Conservation (phyloP, 1,140 invertebrate genomes). For the Drosophila rufa region DNA sequence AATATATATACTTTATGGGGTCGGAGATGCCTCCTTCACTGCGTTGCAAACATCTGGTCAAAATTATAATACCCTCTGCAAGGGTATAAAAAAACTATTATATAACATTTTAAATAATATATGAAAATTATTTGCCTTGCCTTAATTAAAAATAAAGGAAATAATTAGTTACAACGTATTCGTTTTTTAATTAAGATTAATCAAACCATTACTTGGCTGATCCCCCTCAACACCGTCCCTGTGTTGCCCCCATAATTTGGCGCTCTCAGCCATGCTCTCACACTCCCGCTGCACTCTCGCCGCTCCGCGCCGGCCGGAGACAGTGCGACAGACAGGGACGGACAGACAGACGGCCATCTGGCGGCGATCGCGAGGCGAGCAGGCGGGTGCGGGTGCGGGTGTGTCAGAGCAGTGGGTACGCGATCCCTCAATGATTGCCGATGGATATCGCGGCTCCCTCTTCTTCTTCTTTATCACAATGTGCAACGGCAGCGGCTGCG, state of each 20-base stretch:
- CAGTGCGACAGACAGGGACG: conserved; percentile 33
- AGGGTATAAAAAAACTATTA: too few relatives aligned
- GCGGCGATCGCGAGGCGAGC: conserved; percentile 8
- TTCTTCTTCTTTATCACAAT: conserved; percentile 9
- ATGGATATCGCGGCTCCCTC: conserved; percentile 35
- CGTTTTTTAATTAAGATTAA: background rate
- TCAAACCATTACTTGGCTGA: background rate
- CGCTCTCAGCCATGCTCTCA: conserved; percentile 17
- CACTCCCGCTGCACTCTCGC: background rate
- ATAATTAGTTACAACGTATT: background rate
- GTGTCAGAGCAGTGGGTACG: conserved; percentile 21
- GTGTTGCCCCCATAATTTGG: conserved; percentile 16
- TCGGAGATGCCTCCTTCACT: too few relatives aligned
- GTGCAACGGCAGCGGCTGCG: conserved; percentile 18
- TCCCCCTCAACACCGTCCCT: background rate
- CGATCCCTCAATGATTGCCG: conserved; percentile 48
- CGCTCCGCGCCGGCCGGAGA: conserved; percentile 2
- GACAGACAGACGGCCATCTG: conserved; percentile 12
- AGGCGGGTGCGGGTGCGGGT: conserved; percentile 3
- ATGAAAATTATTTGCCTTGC: too few relatives aligned
- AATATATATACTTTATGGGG: too few relatives aligned
- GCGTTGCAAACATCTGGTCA: too few relatives aligned
- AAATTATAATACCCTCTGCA: too few relatives aligned
- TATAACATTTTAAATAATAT: too few relatives aligned
- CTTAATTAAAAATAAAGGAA: background rate